These are phyloP conservation scores for Neodiprion pinetum DNA, from an alignment of 1,140 invertebrate species.

Conservation along the genomic window DNA sequence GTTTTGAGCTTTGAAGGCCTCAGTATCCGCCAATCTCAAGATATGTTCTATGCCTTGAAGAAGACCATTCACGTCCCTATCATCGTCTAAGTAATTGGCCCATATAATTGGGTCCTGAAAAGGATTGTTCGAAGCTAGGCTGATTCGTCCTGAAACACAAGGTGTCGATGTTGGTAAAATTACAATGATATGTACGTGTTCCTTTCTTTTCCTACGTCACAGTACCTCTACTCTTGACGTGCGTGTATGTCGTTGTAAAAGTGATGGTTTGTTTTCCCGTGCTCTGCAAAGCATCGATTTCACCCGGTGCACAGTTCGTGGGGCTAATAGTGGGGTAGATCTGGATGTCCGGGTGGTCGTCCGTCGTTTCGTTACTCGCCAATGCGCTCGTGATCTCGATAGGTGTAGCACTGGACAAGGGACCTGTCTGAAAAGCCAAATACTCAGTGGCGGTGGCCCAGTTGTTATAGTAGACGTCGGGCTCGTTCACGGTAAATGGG, in stretches of 20 bases:
- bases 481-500: conserved; percentile 59
- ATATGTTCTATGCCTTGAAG: conserved; percentile 61
- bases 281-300: conserved; percentile 60
- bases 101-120: conserved; percentile 65
- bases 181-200: too few species aligned
- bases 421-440: conserved; percentile 57
- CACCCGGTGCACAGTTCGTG: conserved; percentile 67
- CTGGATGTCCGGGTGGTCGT: conserved; percentile 70
- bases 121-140: conserved; percentile 64
- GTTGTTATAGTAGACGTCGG: conserved; percentile 66
- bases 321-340: conserved; percentile 74
- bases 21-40: conserved; percentile 55
- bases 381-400: conserved; percentile 70
- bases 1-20: conserved; percentile 57
- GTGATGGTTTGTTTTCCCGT: conserved; percentile 65
- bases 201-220: too few species aligned
- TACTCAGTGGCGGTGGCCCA: conserved; percentile 70
- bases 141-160: conserved; percentile 42
- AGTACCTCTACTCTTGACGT: conserved; percentile 64
- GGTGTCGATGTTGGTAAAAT: conserved; percentile 22
- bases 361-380: conserved; percentile 65
- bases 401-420: conserved; percentile 60
- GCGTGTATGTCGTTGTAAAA: conserved; percentile 59
- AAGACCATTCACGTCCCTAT: conserved; percentile 54
- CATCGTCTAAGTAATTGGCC: conserved; percentile 65